Conservation (phyloP, 2,113 vertebrate genomes). For the Hippocampus comes region DNA sequence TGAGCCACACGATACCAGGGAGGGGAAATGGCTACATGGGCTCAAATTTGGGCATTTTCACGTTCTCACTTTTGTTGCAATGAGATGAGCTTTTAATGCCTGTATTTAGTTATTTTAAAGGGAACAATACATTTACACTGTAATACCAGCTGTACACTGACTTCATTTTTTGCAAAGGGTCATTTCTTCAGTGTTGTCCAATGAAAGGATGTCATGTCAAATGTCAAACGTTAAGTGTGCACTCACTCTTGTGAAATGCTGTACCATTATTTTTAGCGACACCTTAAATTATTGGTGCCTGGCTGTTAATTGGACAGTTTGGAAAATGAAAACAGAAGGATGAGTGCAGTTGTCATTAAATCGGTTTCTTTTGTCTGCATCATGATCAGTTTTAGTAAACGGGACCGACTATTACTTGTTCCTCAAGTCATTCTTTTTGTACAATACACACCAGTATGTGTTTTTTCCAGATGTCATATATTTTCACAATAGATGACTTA, state of each 20-base stretch:
- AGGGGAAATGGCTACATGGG: no score
- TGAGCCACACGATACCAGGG: no score
- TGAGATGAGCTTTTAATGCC: no score
- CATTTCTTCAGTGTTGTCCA: neutral
- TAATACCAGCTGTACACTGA: neutral
- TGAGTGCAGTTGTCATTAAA: neutral
- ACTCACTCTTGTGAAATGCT: neutral
- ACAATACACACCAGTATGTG: neutral
- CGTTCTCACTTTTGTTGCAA: no score
- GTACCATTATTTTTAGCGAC: neutral
- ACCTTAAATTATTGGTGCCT: neutral
- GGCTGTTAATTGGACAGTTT: neutral
- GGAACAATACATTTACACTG: neutral
- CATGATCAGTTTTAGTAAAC: neutral
- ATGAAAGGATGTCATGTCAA: neutral
- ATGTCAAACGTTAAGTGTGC: neutral
- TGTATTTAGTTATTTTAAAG: neutral
- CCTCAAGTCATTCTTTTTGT: no score
- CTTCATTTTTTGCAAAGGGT: neutral
- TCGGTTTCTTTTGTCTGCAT: neutral
- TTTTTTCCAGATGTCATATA: neutral
- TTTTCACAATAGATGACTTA: neutral
- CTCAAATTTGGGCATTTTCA: no score
- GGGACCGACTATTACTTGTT: neutral
- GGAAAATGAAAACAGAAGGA: neutral